These are phyloP conservation scores for Patiria miniata DNA, from an alignment of 35 echinoderm and acorn worm genomes.

Conservation along the genomic window DNA sequence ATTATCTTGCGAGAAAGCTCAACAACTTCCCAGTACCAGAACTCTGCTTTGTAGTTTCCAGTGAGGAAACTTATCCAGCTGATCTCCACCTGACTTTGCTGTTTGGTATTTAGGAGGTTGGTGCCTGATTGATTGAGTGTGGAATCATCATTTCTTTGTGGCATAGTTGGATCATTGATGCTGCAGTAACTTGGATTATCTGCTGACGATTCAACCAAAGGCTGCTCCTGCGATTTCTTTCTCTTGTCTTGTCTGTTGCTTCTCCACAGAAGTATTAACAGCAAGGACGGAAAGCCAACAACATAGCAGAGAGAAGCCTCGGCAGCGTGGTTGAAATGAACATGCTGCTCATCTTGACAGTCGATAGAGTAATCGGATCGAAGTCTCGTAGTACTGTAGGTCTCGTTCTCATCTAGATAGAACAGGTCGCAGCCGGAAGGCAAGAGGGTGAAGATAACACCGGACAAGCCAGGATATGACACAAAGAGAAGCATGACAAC, in stretches of 20 bases:
- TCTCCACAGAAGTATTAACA: neutral
- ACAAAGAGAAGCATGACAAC: constrained; percentile 42
- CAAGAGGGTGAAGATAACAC: constrained; percentile 27
- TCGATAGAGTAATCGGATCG: constrained; percentile 42
- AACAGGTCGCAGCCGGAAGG: constrained; percentile 36
- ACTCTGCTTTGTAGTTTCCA: constrained; percentile 1
- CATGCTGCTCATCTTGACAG: neutral
- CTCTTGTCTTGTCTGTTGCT: neutral
- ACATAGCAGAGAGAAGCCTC: constrained; percentile 27
- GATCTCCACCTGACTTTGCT: neutral
- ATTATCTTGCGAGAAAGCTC: constrained; percentile 11
- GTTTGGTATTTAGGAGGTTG: neutral
- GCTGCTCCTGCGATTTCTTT: neutral
- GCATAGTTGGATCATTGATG: neutral
- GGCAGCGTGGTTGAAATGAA: neutral
- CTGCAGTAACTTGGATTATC: neutral
- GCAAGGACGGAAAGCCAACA: neutral
- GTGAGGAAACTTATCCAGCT: neutral
- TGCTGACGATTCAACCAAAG: neutral
- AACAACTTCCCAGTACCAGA: constrained; percentile 21
- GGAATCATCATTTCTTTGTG: neutral
- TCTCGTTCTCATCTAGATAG: neutral
- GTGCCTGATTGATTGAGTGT: too few species aligned
- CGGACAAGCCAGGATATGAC: constrained; percentile 30
- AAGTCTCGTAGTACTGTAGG: neutral